Conservation (phyloP, 1,140 invertebrate genomes). For the Centruroides sculpturatus region DNA sequence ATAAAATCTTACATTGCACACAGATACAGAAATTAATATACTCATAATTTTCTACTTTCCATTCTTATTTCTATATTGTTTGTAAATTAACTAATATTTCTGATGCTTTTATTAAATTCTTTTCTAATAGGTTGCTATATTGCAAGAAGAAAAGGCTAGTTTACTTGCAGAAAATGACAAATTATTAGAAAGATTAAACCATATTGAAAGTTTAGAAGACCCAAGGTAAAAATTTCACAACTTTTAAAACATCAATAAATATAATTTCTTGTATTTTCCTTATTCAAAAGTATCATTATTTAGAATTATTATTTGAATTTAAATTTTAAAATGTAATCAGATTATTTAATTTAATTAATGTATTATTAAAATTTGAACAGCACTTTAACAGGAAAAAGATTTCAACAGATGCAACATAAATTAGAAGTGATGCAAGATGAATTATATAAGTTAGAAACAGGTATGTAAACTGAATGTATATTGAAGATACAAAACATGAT, state of each 20-base stretch:
- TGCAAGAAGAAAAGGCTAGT: conserved; percentile 67
- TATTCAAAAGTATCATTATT: background rate
- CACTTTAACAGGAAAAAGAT: conserved; percentile 11
- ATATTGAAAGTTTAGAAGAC: conserved; percentile 37
- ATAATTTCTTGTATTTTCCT: background rate
- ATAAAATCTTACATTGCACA: too few species aligned
- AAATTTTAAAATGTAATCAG: too few species aligned
- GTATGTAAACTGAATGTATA: conserved; percentile 1
- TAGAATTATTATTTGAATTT: too few species aligned
- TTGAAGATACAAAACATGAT: background rate
- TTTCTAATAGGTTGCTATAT: conserved; percentile 39
- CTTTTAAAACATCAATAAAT: background rate
- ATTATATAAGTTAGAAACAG: conserved; percentile 19
- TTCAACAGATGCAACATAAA: conserved; percentile 25
- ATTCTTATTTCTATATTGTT: too few species aligned
- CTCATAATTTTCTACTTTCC: too few species aligned
- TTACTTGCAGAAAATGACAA: conserved; percentile 59
- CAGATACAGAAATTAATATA: too few species aligned
- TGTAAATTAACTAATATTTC: too few species aligned
- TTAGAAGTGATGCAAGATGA: conserved; percentile 16
- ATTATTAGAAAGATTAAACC: conserved; percentile 48
- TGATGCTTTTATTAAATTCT: too few species aligned
- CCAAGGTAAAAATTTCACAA: conserved; percentile 7
- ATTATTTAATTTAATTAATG: too few species aligned
- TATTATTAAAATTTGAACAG: background rate